A percentile compares a stretch with the other conserved stretches of the same genome.
phyloP scores from a whole-genome alignment of 2,888 invertebrate genomes.

The Dryocosmus kuriphilus region DNA sequence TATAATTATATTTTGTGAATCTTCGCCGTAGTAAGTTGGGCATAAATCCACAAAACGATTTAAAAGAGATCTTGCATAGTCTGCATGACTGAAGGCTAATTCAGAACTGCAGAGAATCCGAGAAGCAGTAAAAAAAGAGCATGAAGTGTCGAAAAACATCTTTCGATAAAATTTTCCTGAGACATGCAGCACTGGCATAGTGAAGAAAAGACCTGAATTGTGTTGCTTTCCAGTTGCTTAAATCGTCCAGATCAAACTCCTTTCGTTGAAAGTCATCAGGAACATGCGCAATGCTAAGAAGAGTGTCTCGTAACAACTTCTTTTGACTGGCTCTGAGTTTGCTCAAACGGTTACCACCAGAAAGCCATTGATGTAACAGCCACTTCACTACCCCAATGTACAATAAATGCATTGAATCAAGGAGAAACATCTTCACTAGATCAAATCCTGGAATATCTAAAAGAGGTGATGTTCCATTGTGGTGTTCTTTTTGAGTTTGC shows the following conservation, averaged over 20 bases:
- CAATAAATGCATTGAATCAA: conserved; percentile 52
- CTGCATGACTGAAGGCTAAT: conserved; percentile 24
- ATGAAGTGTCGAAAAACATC: conserved; percentile 53
- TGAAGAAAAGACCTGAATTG: conserved; percentile 50
- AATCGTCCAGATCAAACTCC: conserved; percentile 47
- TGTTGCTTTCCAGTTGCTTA: conserved; percentile 55
- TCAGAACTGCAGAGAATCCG: conserved; percentile 48
- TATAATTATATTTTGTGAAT: conserved; percentile 50
- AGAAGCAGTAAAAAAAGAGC: conserved; percentile 49
- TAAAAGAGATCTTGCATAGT: conserved; percentile 48
- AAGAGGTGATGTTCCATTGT: conserved; percentile 39
- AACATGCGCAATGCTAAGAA: conserved; percentile 32
- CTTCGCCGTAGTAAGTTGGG: conserved; percentile 53
- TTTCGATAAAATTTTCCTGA: conserved; percentile 44
- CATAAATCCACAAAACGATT: conserved; percentile 51
- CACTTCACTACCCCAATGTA: conserved; percentile 45
- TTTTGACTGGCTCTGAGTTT: neutral
- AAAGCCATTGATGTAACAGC: conserved; percentile 9
- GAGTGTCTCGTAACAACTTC: conserved; percentile 29
- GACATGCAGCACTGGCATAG: conserved; percentile 46
- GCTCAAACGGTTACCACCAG: neutral
- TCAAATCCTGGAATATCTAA: conserved; percentile 43
- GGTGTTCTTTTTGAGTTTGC: conserved; percentile 45
- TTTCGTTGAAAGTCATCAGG: conserved; percentile 58
- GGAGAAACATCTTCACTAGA: conserved; percentile 37